A percentile compares a stretch with the other conserved stretches of the same genome.
phyloP scores from a whole-genome alignment of 1,140 invertebrate genomes.

The Sycophila sp. region DNA sequence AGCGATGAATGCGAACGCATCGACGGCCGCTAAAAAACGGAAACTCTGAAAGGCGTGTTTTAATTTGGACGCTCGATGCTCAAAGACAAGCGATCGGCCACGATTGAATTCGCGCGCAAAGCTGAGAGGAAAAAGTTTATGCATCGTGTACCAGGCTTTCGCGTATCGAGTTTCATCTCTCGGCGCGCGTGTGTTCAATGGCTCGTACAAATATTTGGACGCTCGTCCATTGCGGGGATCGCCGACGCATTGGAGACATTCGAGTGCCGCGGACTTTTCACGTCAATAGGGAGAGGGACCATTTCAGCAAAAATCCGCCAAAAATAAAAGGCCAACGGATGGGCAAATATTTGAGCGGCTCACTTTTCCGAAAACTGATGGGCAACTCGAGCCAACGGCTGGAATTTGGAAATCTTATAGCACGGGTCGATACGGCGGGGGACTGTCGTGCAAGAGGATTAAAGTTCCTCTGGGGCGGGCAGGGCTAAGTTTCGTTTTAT shows the following conservation, averaged over 20 bases:
- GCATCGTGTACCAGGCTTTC: too few species aligned
- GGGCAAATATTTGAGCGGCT: not conserved
- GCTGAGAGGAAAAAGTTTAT: too few species aligned
- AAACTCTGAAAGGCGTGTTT: too few species aligned
- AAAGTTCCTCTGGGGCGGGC: not conserved
- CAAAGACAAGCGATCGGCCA: too few species aligned
- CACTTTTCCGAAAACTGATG: too few species aligned
- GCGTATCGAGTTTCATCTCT: too few species aligned
- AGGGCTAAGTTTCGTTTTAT: not conserved
- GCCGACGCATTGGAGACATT: too few species aligned
- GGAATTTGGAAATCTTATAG: not conserved
- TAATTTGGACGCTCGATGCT: too few species aligned
- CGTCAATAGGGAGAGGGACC: not conserved
- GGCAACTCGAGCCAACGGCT: not conserved
- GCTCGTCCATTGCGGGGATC: constrained; percentile 4
- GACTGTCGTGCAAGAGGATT: not conserved
- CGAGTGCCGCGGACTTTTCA: not conserved
- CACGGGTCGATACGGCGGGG: not conserved
- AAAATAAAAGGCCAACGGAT: not conserved
- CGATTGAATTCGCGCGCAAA: too few species aligned
- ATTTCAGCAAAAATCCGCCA: not conserved
- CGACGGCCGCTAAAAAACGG: too few species aligned
- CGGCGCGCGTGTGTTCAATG: too few species aligned
- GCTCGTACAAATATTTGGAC: constrained; percentile 15
- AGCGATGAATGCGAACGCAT: too few species aligned